Evolutionary conservation across 1,140 invertebrate genomes (phyloP).

Genomic region (Cherax quadricarinatus): DNA sequence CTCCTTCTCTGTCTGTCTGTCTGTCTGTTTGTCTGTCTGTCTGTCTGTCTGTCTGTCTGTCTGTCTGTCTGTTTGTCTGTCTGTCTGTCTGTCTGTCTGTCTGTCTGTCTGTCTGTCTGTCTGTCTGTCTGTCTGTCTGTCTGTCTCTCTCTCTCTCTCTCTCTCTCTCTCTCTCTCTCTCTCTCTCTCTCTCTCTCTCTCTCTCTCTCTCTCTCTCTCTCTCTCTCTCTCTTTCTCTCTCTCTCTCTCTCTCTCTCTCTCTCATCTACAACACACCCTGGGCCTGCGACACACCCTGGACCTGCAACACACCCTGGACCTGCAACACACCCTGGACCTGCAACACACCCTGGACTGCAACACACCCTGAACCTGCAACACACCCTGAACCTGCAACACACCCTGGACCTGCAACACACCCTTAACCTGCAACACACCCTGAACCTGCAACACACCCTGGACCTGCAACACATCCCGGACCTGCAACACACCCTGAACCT

Average conservation of each 20-base stretch:
- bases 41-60: slow-evolving; percentile 3
- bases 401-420: no score
- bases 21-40: neutral
- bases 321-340: no score
- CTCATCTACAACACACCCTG: no score
- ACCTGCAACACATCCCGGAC: no score
- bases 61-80: slow-evolving; percentile 9
- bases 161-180: neutral
- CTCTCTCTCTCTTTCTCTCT: neutral
- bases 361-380: no score
- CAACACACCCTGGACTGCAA: no score
- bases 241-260: slow-evolving; percentile 1
- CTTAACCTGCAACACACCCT: no score
- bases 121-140: neutral
- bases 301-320: no score
- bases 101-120: neutral
- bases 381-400: no score
- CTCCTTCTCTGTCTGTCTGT: neutral
- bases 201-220: neutral
- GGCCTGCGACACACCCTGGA: no score
- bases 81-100: neutral
- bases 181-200: neutral
- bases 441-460: no score
- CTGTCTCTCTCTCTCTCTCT: slow-evolving; percentile 17
- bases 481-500: no score